Conservation (phyloP, 1,140 invertebrate genomes). For the Drosophila parvula region DNA sequence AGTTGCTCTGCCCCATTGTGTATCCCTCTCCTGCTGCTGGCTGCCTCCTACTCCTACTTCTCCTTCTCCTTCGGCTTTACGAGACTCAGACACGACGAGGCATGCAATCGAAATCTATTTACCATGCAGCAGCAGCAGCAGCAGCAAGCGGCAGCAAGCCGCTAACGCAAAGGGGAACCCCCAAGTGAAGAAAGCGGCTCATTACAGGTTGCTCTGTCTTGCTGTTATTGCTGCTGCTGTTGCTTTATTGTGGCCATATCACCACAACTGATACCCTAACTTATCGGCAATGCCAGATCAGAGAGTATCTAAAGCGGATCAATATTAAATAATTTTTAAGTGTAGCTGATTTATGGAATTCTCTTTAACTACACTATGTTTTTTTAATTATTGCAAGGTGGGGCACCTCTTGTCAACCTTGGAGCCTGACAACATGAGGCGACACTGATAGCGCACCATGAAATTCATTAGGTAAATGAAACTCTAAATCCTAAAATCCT, state of each 20-base stretch:
- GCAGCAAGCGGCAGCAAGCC: slow-evolving; percentile 6
- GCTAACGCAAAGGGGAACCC: slow-evolving; percentile 28
- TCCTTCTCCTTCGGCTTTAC: slow-evolving; percentile 11
- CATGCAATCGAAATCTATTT: slow-evolving; percentile 80
- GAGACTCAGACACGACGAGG: slow-evolving; percentile 49
- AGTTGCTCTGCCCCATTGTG: slow-evolving; percentile 17
- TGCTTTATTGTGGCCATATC: slow-evolving; percentile 2
- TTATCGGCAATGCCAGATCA: background rate
- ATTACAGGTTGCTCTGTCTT: slow-evolving; percentile 66
- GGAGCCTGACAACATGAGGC: too few relatives aligned
- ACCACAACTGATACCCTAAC: slow-evolving; percentile 26
- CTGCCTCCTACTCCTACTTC: background rate
- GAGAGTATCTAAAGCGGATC: too few relatives aligned
- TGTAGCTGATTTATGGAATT: background rate
- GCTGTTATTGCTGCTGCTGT: slow-evolving; percentile 52
- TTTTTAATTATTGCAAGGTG: background rate
- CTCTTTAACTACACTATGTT: too few relatives aligned
- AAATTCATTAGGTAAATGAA: too few relatives aligned
- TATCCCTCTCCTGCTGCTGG: background rate
- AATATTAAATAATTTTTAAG: background rate
- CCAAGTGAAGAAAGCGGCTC: slow-evolving; percentile 77
- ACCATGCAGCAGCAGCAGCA: slow-evolving; percentile 64
- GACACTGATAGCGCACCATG: too few relatives aligned
- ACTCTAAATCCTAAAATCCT: too few relatives aligned
- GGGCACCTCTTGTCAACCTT: background rate